Evolutionary conservation across 2,113 vertebrate species (phyloP).

Genomic region (Hippocampus comes): DNA sequence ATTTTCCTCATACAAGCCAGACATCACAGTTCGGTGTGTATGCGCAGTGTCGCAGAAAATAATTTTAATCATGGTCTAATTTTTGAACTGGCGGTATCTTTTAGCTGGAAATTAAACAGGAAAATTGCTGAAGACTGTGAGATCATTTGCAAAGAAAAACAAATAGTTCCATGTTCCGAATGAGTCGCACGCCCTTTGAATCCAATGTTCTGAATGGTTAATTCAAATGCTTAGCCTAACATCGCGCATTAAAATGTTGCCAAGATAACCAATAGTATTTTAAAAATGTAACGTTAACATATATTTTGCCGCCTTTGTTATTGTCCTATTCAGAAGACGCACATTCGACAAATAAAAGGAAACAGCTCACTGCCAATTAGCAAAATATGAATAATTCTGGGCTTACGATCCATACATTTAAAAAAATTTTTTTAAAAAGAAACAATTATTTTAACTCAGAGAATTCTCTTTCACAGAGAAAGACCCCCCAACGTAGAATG

Average conservation of each 20-base stretch:
- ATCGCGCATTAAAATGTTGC: not conserved
- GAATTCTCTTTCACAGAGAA: not conserved
- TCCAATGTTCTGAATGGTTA: not conserved
- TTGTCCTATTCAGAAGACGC: not conserved
- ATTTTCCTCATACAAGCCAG: conserved; percentile 14
- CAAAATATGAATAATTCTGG: not conserved
- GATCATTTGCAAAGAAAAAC: not conserved
- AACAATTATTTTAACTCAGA: not conserved
- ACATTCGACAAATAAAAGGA: not conserved
- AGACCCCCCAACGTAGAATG: not conserved
- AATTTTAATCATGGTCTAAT: not conserved
- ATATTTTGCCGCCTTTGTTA: not conserved
- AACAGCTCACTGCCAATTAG: not conserved
- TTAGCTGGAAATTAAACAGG: not conserved
- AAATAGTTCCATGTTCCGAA: not conserved
- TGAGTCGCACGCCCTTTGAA: not conserved
- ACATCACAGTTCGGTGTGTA: not conserved
- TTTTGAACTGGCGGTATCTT: not conserved
- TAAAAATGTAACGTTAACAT: not conserved
- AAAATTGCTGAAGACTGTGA: not conserved
- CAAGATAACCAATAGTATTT: not conserved
- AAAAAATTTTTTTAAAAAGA: not conserved
- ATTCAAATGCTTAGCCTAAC: not conserved
- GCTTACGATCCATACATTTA: not conserved
- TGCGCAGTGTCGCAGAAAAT: not conserved